phyloP scores from a whole-genome alignment of 2,797 vertebrate genomes.

The Sparidentex hasta region DNA sequence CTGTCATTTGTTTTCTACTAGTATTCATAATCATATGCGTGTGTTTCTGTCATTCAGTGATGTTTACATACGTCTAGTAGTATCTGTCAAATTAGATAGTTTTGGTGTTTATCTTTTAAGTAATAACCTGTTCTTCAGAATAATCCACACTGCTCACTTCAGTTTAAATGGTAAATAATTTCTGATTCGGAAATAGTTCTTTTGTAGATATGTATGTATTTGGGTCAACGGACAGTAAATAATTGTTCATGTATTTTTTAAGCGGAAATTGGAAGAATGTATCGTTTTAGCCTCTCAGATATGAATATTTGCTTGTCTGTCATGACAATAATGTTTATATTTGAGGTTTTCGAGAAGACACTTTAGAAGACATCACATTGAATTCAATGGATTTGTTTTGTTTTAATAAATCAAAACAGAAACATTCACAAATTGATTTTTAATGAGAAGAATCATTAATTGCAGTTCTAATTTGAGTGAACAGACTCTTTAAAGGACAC shows the following conservation, averaged over 20 bases:
- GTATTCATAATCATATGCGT: neutral
- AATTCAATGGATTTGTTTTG: too few species aligned
- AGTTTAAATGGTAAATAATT: neutral
- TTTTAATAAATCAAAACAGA: too few species aligned
- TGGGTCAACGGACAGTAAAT: neutral
- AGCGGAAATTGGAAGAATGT: too few species aligned
- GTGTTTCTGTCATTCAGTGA: neutral
- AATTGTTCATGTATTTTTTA: too few species aligned
- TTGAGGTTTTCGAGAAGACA: neutral
- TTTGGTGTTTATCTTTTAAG: neutral
- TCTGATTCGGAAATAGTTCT: neutral
- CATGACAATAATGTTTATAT: neutral
- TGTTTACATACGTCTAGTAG: neutral
- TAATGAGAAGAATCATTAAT: neutral
- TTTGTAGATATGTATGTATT: neutral
- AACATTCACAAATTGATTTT: neutral
- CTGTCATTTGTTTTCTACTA: conserved; percentile 13
- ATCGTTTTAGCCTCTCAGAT: too few species aligned
- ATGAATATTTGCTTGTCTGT: neutral
- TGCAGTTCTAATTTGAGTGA: neutral
- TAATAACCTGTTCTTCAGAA: neutral
- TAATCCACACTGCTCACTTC: neutral
- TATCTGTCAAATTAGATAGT: neutral
- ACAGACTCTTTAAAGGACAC: neutral
- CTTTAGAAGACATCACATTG: too few species aligned